Base-by-base conservation (phyloP, 2,888 invertebrate species). In the Lasioglossum leucozonium region DNA sequence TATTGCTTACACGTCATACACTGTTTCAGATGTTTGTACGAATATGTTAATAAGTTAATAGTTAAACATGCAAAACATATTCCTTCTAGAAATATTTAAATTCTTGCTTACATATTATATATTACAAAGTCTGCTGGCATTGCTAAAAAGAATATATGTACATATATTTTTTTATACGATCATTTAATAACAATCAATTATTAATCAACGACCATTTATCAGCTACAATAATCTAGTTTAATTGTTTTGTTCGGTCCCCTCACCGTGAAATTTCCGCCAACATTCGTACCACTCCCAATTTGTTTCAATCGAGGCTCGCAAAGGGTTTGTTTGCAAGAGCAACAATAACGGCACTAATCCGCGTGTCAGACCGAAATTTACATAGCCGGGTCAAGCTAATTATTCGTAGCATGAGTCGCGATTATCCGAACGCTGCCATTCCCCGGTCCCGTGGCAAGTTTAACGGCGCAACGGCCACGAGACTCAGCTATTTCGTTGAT, bases 331-430 rank as follows among this genome's bases (percentile, higher is more conserved):
- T 51, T 22, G 22, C 51, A 51, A 51, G 8, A 51, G 22, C 51
- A 51, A 51, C 51, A 51, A 51, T 51, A 51, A 51, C 51, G 6
- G 22, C 71, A 18, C 22, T 51, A 51, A 51, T 51, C 51, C 51
- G 51, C 51, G 22, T 51, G 71, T 78, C 58, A 44, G 47, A 71
- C 51, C 22, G 51, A 51, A 51, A 51, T 51, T 51, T 51, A 51
- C 51, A 51, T 22, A 51, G 22, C 22, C 22, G 51, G 51, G 51
- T 51, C 51, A 51, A 51, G 51, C 51, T 51, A 51, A 51, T 51
- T 51, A 51, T 51, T 51, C 22, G 51, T 51, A 51, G 51, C 51
- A 51, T 51, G 51, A 51, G 22, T 51, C 22, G 51, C 22, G 51
- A 51, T 51, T 51, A 51, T 51, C 22, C 51, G 51, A 51, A 51